Evolutionary conservation across 2,888 invertebrate genomes (phyloP).

Genomic region (Drosophila hamatofila): DNA sequence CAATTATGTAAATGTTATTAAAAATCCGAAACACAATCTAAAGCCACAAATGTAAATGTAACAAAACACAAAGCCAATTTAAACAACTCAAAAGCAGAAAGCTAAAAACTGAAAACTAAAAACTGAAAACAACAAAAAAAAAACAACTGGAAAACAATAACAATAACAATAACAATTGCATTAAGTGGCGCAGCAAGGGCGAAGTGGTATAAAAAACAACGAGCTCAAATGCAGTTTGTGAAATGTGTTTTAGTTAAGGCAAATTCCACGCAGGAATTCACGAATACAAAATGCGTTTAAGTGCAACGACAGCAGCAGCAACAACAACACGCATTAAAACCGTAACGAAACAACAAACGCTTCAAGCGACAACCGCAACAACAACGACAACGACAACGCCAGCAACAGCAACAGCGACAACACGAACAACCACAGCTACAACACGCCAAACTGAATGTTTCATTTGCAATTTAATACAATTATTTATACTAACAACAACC

Average conservation of each 20-base stretch:
- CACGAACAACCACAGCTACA: neutral
- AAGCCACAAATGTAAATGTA: constrained; percentile 9
- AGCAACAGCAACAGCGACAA: constrained; percentile 8
- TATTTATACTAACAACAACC: constrained; percentile 62
- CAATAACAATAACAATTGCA: constrained; percentile 18
- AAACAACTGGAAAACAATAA: neutral
- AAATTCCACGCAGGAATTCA: constrained; percentile 70
- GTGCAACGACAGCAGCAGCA: constrained; percentile 65
- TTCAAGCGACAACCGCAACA: constrained; percentile 26
- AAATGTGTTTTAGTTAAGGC: constrained; percentile 74
- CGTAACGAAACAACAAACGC: constrained; percentile 26
- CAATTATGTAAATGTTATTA: constrained; percentile 24
- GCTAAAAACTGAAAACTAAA: neutral
- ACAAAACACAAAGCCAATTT: constrained; percentile 10
- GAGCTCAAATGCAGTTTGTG: constrained; percentile 71
- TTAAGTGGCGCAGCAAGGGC: constrained; percentile 20
- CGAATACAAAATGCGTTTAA: constrained; percentile 76
- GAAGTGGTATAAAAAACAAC: constrained; percentile 17
- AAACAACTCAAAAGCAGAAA: constrained; percentile 6
- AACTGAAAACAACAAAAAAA: neutral
- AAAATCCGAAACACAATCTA: constrained; percentile 6
- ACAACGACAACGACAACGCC: constrained; percentile 28
- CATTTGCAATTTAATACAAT: constrained; percentile 57
- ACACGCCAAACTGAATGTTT: constrained; percentile 53
- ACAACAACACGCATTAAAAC: constrained; percentile 36